These are phyloP conservation scores for Remorina albescens DNA, from an alignment of 2,797 vertebrate genomes.

Conservation along the genomic window DNA sequence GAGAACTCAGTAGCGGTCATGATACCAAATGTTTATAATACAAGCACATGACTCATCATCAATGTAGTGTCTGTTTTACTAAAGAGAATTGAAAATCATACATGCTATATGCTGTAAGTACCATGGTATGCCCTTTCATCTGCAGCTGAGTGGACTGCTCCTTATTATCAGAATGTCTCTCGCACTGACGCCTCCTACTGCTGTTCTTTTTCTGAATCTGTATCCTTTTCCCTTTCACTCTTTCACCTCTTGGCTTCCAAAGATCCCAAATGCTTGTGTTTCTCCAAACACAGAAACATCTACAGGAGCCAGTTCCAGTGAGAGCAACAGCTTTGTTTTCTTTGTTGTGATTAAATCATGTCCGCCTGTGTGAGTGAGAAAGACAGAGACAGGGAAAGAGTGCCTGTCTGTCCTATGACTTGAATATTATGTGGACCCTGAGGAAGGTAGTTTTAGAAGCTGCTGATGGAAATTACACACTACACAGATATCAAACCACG, in stretches of 20 bases:
- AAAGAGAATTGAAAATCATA: constrained; percentile 21
- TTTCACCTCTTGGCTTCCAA: constrained; percentile 8
- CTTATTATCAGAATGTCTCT: constrained; percentile 42
- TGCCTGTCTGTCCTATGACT: constrained; percentile 63
- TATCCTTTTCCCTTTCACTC: constrained; percentile 14
- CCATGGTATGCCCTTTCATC: constrained; percentile 25
- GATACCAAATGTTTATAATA: background rate
- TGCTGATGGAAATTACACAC: constrained; percentile 29
- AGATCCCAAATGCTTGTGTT: constrained; percentile 27
- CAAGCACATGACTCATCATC: constrained; percentile 2
- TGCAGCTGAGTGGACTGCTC: constrained; percentile 19
- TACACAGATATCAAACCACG: constrained; percentile 12
- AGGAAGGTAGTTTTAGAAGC: constrained; percentile 44
- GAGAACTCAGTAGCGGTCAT: background rate
- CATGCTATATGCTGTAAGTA: constrained; percentile 10
- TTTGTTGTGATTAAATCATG: constrained; percentile 39
- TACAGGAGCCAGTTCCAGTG: constrained; percentile 27
- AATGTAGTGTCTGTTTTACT: constrained; percentile 7
- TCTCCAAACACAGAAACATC: constrained; percentile 40
- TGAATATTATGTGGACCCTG: constrained; percentile 53
- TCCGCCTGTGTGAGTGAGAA: constrained; percentile 36
- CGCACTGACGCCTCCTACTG: background rate
- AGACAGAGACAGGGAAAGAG: constrained; percentile 19
- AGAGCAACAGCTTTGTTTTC: constrained; percentile 13
- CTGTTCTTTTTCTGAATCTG: constrained; percentile 8